Evolutionary conservation across 1,140 invertebrate species (phyloP), one percentile per base, ranked within the genome.

Genomic region (Aphaenogaster floridana): DNA sequence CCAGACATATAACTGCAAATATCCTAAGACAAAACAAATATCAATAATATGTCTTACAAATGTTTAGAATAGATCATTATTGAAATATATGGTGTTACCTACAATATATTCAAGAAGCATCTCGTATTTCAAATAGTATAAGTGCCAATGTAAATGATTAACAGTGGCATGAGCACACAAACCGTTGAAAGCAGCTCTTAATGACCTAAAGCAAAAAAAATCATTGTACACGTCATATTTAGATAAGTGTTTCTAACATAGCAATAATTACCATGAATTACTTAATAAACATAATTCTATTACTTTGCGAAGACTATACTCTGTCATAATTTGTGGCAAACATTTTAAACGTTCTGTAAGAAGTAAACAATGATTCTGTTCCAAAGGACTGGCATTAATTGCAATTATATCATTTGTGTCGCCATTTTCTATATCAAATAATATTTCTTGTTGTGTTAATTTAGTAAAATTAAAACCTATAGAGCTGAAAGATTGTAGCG

Each of bases 61-160:
- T n/a, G 64, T 64, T 84, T 68, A 50, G 21, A 48, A 42, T 8
- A 15, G 1, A 11, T 11, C 8, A 39, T 21, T 34, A 6, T 50
- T 17, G 34, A 81, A 63, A 28, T 28, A 28, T 50, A 68, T 21
- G 45, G 50, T 57, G 64, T 66, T 91, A 96, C 96, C 96, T 95
- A 97, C 97, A 88, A 96, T 96, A 90, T 91, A 95, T 95, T 98
- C 97, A 9, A 97, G 94, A 76, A 96, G 95, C 88, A 98, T 96
- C 68, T 95, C 94, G 57, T 96, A 92, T 48, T 96, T 95, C 57
- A 98, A 94, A 91, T 98, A 97, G 92, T 97, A 97, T 1, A 97
- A 92, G 95, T 98, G 98, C 93, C 97, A 97, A 92, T 98, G 98
- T 52, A 97, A 96, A 95, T 98, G 98, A 95, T 98, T 98, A 0